phyloP scores from a whole-genome alignment of 2,113 vertebrate species.

The Diphyllodes magnificus region DNA sequence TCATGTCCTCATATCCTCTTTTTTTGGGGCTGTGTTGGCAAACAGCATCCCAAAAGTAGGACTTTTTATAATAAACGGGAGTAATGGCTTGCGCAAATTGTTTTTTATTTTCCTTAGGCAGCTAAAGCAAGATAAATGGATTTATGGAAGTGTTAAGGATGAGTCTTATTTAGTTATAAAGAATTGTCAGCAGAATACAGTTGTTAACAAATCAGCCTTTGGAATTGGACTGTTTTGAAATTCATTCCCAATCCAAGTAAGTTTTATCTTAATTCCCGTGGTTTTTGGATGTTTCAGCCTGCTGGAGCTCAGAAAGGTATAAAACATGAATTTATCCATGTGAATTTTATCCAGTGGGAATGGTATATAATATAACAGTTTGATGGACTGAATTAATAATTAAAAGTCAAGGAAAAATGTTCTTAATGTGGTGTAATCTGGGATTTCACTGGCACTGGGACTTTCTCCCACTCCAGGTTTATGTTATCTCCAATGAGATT shows the following conservation, averaged over 20 bases:
- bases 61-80: not conserved
- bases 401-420: not conserved
- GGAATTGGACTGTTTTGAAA: not conserved
- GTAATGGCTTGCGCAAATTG: not conserved
- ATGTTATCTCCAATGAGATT: accelerated
- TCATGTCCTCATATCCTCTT: not conserved
- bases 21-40: not conserved
- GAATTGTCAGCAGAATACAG: not conserved
- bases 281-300: not conserved
- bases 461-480: not conserved
- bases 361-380: not conserved
- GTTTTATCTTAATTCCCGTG: not conserved
- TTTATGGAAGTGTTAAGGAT: not conserved
- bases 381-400: not conserved
- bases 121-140: not conserved
- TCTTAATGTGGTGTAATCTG: no score
- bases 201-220: not conserved
- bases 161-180: not conserved
- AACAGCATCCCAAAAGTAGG: not conserved
- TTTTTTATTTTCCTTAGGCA: not conserved
- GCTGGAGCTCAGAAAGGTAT: not conserved
- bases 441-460: not conserved
- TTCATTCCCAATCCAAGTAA: not conserved
- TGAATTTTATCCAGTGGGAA: not conserved
- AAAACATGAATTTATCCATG: not conserved